These are phyloP conservation scores for Abramis brama DNA, from an alignment of 2,113 vertebrate genomes.

Conservation along the genomic window DNA sequence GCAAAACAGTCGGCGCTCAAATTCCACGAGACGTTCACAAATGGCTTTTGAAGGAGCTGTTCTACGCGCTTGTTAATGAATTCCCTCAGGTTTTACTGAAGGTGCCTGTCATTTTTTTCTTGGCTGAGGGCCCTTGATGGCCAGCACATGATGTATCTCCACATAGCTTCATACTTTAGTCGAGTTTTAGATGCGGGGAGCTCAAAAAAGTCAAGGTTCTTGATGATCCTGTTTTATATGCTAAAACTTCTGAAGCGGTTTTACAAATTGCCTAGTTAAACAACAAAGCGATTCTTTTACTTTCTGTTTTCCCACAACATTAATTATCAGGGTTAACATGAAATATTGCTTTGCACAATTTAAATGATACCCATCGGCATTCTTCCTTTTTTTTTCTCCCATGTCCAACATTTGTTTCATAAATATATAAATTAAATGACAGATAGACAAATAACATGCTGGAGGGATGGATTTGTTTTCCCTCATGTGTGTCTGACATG, in stretches of 20 bases:
- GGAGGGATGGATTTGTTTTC: slow-evolving; percentile 56
- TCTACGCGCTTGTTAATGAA: slow-evolving; percentile 27
- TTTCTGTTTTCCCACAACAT: slow-evolving; percentile 38
- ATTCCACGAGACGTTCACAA: slow-evolving; percentile 28
- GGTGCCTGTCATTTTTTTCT: slow-evolving; percentile 51
- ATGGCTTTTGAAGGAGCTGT: slow-evolving; percentile 42
- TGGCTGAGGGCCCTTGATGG: slow-evolving; percentile 29
- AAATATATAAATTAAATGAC: slow-evolving; percentile 54
- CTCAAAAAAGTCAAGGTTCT: neutral
- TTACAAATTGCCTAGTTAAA: slow-evolving; percentile 35
- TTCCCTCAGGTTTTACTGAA: slow-evolving; percentile 23
- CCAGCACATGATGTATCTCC: slow-evolving; percentile 10
- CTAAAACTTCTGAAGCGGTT: slow-evolving; percentile 3
- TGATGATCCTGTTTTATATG: neutral
- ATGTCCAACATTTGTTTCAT: slow-evolving; percentile 32
- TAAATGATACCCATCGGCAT: slow-evolving; percentile 30
- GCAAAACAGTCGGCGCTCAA: neutral
- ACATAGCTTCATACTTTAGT: slow-evolving; percentile 2
- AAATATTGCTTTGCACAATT: slow-evolving; percentile 41
- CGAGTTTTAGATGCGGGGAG: slow-evolving; percentile 20
- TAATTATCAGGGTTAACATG: slow-evolving; percentile 53
- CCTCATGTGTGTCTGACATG: slow-evolving; percentile 42
- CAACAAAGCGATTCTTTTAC: slow-evolving; percentile 8
- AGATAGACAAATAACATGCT: slow-evolving; percentile 37
- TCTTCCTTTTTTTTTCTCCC: neutral